These are phyloP conservation scores for Cotesia vestalis DNA, from an alignment of 1,140 invertebrate genomes.

Conservation along the genomic window DNA sequence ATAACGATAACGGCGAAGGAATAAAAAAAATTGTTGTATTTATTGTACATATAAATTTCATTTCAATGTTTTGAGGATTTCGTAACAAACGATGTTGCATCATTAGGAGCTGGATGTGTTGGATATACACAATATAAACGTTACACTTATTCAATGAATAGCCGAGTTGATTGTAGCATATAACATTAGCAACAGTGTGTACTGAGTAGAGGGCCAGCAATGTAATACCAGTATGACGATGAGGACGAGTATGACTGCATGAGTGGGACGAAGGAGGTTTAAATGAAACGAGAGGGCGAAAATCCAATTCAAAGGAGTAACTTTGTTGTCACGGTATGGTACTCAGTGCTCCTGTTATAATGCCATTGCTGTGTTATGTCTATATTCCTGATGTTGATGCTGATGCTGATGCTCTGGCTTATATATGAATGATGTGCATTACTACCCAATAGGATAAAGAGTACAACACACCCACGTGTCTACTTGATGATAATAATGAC, in stretches of 20 bases:
- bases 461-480: slow-evolving; percentile 7
- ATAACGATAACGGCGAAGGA: too few species aligned
- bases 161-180: slow-evolving; percentile 45
- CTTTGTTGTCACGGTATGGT: too few species aligned
- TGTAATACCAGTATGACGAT: neutral
- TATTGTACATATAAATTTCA: too few species aligned
- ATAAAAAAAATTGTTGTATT: too few species aligned
- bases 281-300: slow-evolving; percentile 9
- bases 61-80: too few species aligned
- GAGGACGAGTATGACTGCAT: slow-evolving; percentile 16
- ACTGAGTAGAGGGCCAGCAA: too few species aligned
- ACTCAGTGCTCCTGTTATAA: too few species aligned
- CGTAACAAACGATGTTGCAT: neutral
- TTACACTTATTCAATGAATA: slow-evolving; percentile 53
- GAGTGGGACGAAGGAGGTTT: slow-evolving; percentile 1
- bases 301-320: neutral
- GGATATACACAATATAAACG: slow-evolving; percentile 39
- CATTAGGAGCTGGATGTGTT: slow-evolving; percentile 9
- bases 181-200: too few species aligned
- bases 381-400: slow-evolving; percentile 3
- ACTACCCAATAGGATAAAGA: slow-evolving; percentile 15
- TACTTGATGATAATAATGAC: neutral
- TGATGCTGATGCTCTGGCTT: neutral
- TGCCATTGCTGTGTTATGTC: neutral
- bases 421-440: slow-evolving; percentile 1